phyloP scores from a whole-genome alignment of 2,113 vertebrate species.

The Psammodynastes pulverulentus region DNA sequence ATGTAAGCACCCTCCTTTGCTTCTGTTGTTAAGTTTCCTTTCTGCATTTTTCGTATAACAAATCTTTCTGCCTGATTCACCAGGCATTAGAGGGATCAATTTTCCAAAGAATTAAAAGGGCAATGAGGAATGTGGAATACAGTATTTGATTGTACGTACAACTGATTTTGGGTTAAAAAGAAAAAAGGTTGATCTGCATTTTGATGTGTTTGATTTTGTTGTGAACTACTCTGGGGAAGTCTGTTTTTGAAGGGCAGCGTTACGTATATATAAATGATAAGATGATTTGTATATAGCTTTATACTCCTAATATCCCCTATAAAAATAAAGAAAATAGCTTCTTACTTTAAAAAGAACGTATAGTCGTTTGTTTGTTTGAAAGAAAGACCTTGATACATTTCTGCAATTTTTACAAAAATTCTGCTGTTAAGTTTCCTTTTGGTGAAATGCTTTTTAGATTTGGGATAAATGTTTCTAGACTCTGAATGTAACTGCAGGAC shows the following conservation, averaged over 20 bases:
- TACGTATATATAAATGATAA: neutral
- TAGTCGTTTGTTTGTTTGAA: neutral
- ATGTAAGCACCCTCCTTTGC: neutral
- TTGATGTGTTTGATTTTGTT: neutral
- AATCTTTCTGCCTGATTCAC: neutral
- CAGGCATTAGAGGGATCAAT: slow-evolving; percentile 12
- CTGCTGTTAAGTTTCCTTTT: neutral
- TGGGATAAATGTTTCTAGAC: neutral
- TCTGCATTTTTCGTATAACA: neutral
- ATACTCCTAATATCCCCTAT: neutral
- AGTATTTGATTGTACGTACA: neutral
- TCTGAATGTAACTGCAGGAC: neutral
- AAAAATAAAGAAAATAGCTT: neutral
- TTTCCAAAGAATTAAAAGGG: neutral
- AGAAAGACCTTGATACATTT: neutral
- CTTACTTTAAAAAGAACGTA: neutral
- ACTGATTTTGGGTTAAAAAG: neutral
- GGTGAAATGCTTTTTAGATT: neutral
- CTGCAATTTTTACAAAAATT: neutral
- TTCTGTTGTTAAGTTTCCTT: slow-evolving; percentile 2
- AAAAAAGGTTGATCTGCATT: neutral
- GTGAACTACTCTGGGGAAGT: neutral
- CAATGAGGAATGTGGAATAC: neutral
- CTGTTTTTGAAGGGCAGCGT: neutral
- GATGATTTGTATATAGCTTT: neutral